phyloP scores from a whole-genome alignment of 1,140 invertebrate genomes.

The Chymomyza costata region DNA sequence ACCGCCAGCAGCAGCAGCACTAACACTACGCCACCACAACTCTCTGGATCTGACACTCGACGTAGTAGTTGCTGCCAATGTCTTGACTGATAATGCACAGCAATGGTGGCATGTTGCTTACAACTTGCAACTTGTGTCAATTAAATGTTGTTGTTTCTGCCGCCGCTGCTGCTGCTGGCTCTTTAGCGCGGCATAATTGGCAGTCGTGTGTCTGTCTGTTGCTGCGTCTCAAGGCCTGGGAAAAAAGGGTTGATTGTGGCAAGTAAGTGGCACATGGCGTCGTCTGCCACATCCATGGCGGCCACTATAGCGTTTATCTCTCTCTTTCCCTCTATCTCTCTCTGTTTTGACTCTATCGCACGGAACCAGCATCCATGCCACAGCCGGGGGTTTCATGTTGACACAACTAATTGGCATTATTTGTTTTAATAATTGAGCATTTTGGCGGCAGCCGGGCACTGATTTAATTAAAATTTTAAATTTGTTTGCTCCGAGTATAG shows the following conservation, averaged over 20 bases:
- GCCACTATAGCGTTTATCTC: not conserved
- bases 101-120: not conserved
- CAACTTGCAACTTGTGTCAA: constrained; percentile 50
- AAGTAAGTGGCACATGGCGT: constrained; percentile 54
- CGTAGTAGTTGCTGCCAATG: not conserved
- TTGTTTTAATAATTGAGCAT: constrained; percentile 75
- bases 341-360: too few species aligned
- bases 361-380: not conserved
- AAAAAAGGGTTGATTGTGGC: too few species aligned
- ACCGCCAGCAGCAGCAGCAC: constrained; percentile 12
- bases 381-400: constrained; percentile 39
- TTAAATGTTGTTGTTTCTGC: constrained; percentile 46
- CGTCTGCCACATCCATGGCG: constrained; percentile 11
- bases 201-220: constrained; percentile 6
- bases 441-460: constrained; percentile 51
- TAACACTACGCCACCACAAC: constrained; percentile 20
- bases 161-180: constrained; percentile 3
- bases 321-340: not conserved
- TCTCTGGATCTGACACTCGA: constrained; percentile 9
- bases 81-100: not conserved
- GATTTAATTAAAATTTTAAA: constrained; percentile 74
- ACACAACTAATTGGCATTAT: constrained; percentile 75
- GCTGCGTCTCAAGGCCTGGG: constrained; percentile 43
- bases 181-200: constrained; percentile 9
- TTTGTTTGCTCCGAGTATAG: not conserved